Base-by-base conservation (phyloP, 1,140 invertebrate genomes). In the Saccostrea echinata region DNA sequence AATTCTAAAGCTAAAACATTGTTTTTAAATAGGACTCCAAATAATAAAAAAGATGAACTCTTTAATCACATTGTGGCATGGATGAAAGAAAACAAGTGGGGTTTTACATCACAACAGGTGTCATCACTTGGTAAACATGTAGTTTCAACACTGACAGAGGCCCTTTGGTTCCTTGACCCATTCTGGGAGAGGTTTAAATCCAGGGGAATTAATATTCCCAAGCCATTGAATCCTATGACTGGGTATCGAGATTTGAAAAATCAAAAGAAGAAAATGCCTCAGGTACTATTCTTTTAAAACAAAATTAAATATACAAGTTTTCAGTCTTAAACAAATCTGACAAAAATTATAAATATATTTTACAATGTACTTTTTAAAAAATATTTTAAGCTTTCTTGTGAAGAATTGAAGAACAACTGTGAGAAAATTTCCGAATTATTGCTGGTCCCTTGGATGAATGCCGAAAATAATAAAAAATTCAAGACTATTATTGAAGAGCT, bases 11-110 rank as follows among this genome's bases (percentile, higher is more conserved):
- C 9, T 24, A n/a, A n/a, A 64, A n/a, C 16, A 3, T n/a, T 84
- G 18, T 83, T 18, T 84, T 27, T 52, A 52, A 52, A 53, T 53
- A 84, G 82, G 82, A 53, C 13, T 52, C 4, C 43, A 84, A 52
- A 51, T 53, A 84, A 43, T 21, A 27, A 43, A 53, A 84, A 35
- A n/a, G n/a, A n/a, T n/a, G n/a, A n/a, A n/a, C n/a, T n/a, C n/a
- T n/a, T n/a, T n/a, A n/a, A n/a, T n/a, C 13, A 84, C 43, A 84
- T 52, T 84, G 13, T 84, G 24, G 11, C 18, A 18, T 64, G 18
- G 61, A n/a, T 64, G n/a, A 64, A 64, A 64, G 18, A 64, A 64
- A 64, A 64, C 16, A 64, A 64, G 24, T 64, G 61, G 61, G 61
- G 61, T 9, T 64, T 64, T 64, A 64, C 61, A 64, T 64, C 11